Percentiles rank a stretch among this genome's conserved stretches.
phyloP scores from a whole-genome alignment of 2,113 vertebrate genomes.

The zebrafish (Danio rerio) region GRCz12tu NC_133192.1:22909501-22910000 shows the following conservation, averaged over 20 bases:
- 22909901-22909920: conserved; percentile 6
- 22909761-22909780: conserved; percentile 41
- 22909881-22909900: background rate
- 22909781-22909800: conserved; percentile 40
- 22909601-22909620: background rate
- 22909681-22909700: conserved; percentile 13
- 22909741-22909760: conserved; percentile 39
- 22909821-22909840: background rate
- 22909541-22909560: too few species aligned
- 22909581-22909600: too few species aligned
- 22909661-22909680: background rate
- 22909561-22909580: too few species aligned
- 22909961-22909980: background rate
- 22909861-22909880: conserved; percentile 1
- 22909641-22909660: conserved; percentile 15
- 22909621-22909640: background rate
- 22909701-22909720: conserved; percentile 25
- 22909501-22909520: too few species aligned
- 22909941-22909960: background rate
- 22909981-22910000: background rate
- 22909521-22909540: too few species aligned
- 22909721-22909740: conserved; percentile 17
- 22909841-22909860: background rate
- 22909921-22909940: conserved; percentile 17
- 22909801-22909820: conserved; percentile 41